phyloP scores from a whole-genome alignment of 2,888 invertebrate species.

The Cephus spinipes region DNA sequence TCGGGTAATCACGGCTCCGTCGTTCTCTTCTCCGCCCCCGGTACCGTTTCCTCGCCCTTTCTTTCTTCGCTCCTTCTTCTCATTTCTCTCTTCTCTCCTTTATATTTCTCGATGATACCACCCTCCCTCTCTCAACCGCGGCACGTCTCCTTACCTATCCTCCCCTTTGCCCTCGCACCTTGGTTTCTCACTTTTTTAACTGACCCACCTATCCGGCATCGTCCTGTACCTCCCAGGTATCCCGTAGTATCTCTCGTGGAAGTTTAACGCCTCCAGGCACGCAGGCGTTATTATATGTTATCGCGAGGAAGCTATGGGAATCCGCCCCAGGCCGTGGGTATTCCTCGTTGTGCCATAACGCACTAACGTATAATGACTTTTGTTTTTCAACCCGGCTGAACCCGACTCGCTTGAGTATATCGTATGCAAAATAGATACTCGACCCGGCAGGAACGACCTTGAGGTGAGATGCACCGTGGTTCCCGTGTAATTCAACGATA shows the following conservation, averaged over 20 bases:
- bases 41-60: conserved; percentile 44
- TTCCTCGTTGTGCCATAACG: conserved; percentile 54
- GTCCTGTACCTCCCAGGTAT: conserved; percentile 21
- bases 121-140: conserved; percentile 26
- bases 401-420: background rate
- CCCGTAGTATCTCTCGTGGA: conserved; percentile 42
- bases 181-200: conserved; percentile 31
- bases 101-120: conserved; percentile 10
- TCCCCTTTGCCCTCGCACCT: conserved; percentile 18
- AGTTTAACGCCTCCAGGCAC: conserved; percentile 59
- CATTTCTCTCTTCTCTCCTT: conserved; percentile 5
- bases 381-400: background rate
- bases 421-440: background rate
- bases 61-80: conserved; percentile 16
- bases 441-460: background rate
- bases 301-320: conserved; percentile 65
- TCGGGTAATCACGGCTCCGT: conserved; percentile 61
- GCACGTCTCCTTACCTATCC: conserved; percentile 26
- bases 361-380: conserved; percentile 41
- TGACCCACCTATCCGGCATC: conserved; percentile 14
- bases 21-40: conserved; percentile 53
- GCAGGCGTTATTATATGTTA: conserved; percentile 65
- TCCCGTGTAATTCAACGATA: background rate
- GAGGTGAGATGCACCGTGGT: background rate
- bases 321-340: conserved; percentile 48